Base-by-base conservation (phyloP, 2,888 invertebrate genomes). In the Ditula angustiorana region DNA sequence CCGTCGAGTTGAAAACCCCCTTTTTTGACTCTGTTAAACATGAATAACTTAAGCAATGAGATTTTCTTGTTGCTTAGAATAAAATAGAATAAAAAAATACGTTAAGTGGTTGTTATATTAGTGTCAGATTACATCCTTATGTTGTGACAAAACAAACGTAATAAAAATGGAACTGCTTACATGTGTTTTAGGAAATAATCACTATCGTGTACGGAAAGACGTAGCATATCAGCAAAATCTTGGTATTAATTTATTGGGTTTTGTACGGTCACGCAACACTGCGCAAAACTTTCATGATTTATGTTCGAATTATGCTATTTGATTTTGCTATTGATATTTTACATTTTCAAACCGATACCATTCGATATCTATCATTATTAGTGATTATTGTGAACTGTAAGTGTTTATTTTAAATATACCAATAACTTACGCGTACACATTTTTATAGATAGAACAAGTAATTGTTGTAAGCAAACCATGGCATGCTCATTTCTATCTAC, bases 401-500 rank as follows among this genome's bases (percentile, higher is more conserved):
- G n/a, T n/a, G n/a, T n/a, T n/a, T n/a, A n/a, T n/a, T n/a, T n/a
- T n/a, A n/a, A n/a, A n/a, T n/a, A n/a, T n/a, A n/a, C n/a, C n/a
- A n/a, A n/a, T n/a, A n/a, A n/a, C n/a, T n/a, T n/a, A n/a, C n/a
- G n/a, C n/a, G n/a, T n/a, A n/a, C n/a, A n/a, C n/a, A n/a, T n/a
- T n/a, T n/a, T n/a, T n/a, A n/a, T n/a, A n/a, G n/a, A n/a, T n/a
- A 37, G 13, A 16, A 5, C 19, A 16, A 5, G 13, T 37, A 50
- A 19, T 30, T 19, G 10, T 16, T 30, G 21, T 10, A 33, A 53
- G 4, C 35, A n/a, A 21, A 23, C 23, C 63, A 58, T 63, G 44
- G 44, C 63, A 63, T 63, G 63, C 56, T 30, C 56, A 57, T 46
- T 63, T 49, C 58, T 47, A 62, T 11, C 64, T 64, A 64, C 58